Percentiles rank a stretch among this genome's conserved stretches.
Conservation (phyloP, 2,113 vertebrate genomes). For the Elephas maximus region DNA sequence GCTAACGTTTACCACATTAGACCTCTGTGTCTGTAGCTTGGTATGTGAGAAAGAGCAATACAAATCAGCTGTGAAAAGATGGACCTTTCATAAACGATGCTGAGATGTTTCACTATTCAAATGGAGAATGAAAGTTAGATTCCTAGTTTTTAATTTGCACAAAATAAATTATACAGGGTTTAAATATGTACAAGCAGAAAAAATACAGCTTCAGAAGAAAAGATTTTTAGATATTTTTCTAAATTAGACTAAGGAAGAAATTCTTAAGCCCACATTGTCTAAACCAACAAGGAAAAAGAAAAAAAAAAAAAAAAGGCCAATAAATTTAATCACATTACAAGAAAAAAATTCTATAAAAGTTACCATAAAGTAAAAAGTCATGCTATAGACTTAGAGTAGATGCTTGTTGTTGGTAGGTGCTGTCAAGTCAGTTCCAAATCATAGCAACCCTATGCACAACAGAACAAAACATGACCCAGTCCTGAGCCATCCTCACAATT, state of each 20-base stretch:
- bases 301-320: not conserved
- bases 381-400: not conserved
- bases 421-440: too few species aligned
- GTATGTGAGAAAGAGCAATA: not conserved
- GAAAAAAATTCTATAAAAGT: not conserved
- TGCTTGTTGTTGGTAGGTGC: too few species aligned
- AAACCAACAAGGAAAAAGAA: not conserved
- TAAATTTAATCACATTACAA: not conserved
- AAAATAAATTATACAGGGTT: not conserved
- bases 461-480: too few species aligned
- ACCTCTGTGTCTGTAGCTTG: not conserved
- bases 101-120: not conserved
- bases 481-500: too few species aligned
- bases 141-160: not conserved
- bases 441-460: too few species aligned
- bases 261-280: not conserved
- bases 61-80: not conserved
- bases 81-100: not conserved
- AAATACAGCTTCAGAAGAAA: slow-evolving; percentile 33
- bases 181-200: not conserved
- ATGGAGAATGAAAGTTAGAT: slow-evolving; percentile 8
- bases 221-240: slow-evolving; percentile 32
- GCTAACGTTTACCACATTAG: not conserved
- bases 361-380: not conserved
- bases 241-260: slow-evolving; percentile 46